phyloP scores from a whole-genome alignment of 2,113 vertebrate species.

The Calyptomena viridis region DNA sequence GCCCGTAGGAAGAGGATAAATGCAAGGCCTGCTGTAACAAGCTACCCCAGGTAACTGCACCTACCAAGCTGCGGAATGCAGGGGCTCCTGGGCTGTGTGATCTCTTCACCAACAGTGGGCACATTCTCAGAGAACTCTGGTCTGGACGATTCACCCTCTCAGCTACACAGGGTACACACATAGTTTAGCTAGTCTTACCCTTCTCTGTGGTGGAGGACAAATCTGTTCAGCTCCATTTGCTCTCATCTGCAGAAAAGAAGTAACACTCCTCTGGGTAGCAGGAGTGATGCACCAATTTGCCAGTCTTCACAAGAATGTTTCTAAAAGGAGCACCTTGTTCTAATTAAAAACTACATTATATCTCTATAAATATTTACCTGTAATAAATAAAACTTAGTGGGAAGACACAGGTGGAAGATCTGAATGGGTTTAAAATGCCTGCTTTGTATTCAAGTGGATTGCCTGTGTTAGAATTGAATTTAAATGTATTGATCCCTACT shows the following conservation, averaged over 20 bases:
- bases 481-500: not conserved
- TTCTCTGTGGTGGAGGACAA: not conserved
- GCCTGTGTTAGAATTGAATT: not conserved
- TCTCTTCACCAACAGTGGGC: not conserved
- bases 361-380: not conserved
- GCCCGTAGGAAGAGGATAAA: not conserved
- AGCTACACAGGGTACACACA: not conserved
- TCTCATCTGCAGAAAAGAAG: not conserved
- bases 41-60: not conserved
- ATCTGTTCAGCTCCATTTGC: not conserved
- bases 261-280: not conserved
- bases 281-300: not conserved
- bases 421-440: not conserved
- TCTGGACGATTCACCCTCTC: not conserved
- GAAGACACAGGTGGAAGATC: not conserved
- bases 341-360: not conserved
- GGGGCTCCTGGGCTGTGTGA: not conserved
- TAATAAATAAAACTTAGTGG: not conserved
- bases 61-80: rapidly evolving
- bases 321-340: not conserved
- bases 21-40: not conserved
- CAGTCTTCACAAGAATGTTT: not conserved
- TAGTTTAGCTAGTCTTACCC: not conserved
- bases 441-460: not conserved
- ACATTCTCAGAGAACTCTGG: not conserved